A percentile compares a stretch with the other conserved stretches of the same genome.
phyloP scores from a whole-genome alignment of 2,797 vertebrate species.

The Aulostomus chinensis region DNA sequence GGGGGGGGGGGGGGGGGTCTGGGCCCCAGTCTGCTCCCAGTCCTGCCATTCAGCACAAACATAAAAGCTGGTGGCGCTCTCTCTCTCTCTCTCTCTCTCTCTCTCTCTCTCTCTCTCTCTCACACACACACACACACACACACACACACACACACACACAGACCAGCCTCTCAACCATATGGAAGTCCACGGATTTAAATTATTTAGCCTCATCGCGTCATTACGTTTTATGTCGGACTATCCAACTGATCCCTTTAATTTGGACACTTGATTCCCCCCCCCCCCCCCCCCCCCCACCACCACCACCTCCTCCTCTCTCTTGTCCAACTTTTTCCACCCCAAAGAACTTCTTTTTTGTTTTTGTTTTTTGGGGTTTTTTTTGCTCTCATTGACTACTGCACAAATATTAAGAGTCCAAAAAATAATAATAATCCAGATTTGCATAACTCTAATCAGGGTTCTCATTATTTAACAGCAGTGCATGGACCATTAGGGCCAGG shows the following conservation, averaged over 20 bases:
- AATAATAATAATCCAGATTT: constrained; percentile 70
- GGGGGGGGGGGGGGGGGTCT: constrained; percentile 32
- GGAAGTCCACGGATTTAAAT: constrained; percentile 81
- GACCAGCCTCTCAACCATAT: constrained; percentile 79
- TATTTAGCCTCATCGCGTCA: constrained; percentile 83
- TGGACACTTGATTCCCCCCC: constrained; percentile 54
- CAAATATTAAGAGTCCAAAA: constrained; percentile 63
- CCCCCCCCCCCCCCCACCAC: too few relatives aligned
- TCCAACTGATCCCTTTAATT: constrained; percentile 76
- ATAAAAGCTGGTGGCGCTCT: too few relatives aligned
- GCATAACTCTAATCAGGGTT: constrained; percentile 77
- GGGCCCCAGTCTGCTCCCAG: constrained; percentile 61
- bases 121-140: constrained; percentile 2
- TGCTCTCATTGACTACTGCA: too few relatives aligned
- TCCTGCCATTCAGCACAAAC: constrained; percentile 54
- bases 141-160: neutral
- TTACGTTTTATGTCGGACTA: constrained; percentile 80
- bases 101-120: too few relatives aligned
- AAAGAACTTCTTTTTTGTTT: constrained; percentile 17
- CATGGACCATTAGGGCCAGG: constrained; percentile 76
- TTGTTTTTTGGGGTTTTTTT: constrained; percentile 47
- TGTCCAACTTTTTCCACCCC: constrained; percentile 8
- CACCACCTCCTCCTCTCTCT: constrained; percentile 5
- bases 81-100: too few relatives aligned
- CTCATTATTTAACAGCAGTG: constrained; percentile 75